Conservation (phyloP, 2,888 invertebrate genomes). For the Melieria crassipennis region DNA sequence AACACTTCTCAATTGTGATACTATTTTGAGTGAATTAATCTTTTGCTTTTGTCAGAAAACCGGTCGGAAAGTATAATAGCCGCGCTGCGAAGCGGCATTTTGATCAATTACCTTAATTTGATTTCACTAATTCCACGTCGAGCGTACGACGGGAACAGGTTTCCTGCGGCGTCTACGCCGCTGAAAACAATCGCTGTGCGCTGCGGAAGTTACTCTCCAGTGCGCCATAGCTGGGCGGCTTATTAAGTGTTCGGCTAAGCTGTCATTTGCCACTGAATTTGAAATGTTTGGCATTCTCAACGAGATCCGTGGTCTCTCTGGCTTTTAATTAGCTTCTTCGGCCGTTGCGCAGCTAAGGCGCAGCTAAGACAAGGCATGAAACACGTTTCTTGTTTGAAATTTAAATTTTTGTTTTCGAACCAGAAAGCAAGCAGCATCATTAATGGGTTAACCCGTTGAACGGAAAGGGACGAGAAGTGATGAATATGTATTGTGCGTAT, state of each 20-base stretch:
- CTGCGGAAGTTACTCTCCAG: no score
- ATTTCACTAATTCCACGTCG: conserved; percentile 3
- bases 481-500: no score
- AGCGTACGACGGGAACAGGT: conserved; percentile 8
- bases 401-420: no score
- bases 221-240: background rate
- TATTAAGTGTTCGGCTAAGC: conserved; percentile 5
- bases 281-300: conserved; percentile 1
- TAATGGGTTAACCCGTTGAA: no score
- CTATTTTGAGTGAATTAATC: background rate
- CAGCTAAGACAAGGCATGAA: background rate
- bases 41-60: background rate
- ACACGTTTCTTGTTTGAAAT: background rate
- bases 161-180: background rate
- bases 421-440: no score
- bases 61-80: conserved; percentile 3
- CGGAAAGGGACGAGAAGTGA: no score
- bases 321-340: conserved; percentile 18
- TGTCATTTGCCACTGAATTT: background rate
- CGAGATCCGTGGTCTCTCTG: conserved; percentile 4
- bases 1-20: conserved; percentile 20
- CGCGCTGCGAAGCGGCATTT: conserved; percentile 6
- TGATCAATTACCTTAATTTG: conserved; percentile 31
- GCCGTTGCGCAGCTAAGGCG: background rate
- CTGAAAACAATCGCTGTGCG: no score